These are phyloP conservation scores for Calonectris borealis DNA, from an alignment of 2,113 vertebrate species.

Conservation along the genomic window DNA sequence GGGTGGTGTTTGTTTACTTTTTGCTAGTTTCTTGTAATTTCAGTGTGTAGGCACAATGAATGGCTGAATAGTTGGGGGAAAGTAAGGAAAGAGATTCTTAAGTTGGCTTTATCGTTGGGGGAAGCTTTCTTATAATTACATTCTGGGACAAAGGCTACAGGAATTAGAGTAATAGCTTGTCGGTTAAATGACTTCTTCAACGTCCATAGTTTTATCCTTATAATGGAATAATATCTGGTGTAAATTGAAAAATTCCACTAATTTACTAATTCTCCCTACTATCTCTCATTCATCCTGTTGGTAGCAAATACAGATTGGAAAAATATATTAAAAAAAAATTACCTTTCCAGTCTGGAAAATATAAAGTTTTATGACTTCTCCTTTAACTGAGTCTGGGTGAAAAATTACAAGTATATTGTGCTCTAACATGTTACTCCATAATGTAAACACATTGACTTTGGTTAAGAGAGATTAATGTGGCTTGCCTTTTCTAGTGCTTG, in stretches of 20 bases:
- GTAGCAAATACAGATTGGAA: neutral
- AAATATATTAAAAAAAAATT: neutral
- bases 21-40: neutral
- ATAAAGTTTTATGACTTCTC: neutral
- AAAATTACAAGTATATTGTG: neutral
- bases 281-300: neutral
- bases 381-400: neutral
- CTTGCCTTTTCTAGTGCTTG: neutral
- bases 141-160: neutral
- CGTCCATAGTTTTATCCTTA: neutral
- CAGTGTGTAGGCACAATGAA: neutral
- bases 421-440: neutral
- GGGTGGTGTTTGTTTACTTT: neutral
- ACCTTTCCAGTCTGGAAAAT: neutral
- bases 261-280: neutral
- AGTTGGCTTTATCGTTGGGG: neutral
- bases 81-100: neutral
- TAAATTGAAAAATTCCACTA: neutral
- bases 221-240: neutral
- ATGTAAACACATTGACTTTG: neutral
- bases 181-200: neutral
- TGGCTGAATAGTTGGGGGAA: neutral
- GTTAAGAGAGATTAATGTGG: neutral
- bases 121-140: neutral
- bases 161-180: neutral